These are phyloP conservation scores for Seriola quinqueradiata DNA, from an alignment of 2,113 vertebrate genomes.

Conservation along the genomic window DNA sequence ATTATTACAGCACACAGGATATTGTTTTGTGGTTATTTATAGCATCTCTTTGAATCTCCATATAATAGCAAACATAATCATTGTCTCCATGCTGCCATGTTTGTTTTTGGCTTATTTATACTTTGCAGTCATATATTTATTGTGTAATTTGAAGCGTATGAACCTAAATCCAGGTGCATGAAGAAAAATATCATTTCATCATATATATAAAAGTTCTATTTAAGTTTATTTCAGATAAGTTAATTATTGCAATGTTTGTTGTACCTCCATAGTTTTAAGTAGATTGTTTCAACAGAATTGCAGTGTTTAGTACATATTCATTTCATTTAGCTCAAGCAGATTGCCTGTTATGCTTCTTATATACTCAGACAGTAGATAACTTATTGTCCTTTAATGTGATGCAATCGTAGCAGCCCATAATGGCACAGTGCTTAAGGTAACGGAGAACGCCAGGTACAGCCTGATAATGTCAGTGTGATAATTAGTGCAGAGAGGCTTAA, in stretches of 20 bases:
- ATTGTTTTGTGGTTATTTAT: conserved; percentile 77
- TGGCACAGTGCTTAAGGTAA: conserved; percentile 54
- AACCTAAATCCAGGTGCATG: neutral
- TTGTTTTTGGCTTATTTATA: conserved; percentile 72
- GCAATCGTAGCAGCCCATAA: conserved; percentile 33
- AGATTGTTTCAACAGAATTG: neutral
- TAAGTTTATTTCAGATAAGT: neutral
- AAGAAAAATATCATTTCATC: neutral
- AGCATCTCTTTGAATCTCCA: conserved; percentile 73
- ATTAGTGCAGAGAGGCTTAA: conserved; percentile 82
- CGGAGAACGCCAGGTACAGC: conserved; percentile 70
- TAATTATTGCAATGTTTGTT: neutral
- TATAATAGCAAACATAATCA: conserved; percentile 76
- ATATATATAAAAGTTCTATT: neutral
- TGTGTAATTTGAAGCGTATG: conserved; percentile 1
- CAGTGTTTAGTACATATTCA: neutral
- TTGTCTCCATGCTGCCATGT: conserved; percentile 40
- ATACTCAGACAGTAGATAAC: neutral
- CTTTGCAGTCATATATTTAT: conserved; percentile 35
- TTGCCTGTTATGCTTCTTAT: neutral
- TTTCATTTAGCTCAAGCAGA: neutral
- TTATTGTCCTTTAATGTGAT: conserved; percentile 33
- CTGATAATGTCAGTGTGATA: conserved; percentile 83
- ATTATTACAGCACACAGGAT: conserved; percentile 71
- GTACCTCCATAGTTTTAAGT: neutral